A percentile compares a stretch with the other conserved stretches of the same genome.
Conservation (phyloP, 1,140 invertebrate species). For the Drosophila bocqueti region DNA sequence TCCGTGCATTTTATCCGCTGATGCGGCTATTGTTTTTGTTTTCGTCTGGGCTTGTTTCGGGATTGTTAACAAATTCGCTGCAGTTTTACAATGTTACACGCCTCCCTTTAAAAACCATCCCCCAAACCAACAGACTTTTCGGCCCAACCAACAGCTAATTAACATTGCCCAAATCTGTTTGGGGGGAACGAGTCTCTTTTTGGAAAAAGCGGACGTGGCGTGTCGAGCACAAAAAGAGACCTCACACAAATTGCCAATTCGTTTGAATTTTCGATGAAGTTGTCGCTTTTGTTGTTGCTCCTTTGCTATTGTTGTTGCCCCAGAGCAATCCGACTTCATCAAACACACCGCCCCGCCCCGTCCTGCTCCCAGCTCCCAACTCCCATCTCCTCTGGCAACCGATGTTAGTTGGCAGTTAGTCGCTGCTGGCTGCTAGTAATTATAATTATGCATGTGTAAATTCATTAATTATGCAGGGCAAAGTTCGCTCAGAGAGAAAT, state of each 20-base stretch:
- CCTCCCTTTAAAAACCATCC: slow-evolving; percentile 10
- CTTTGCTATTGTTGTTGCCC: slow-evolving; percentile 27
- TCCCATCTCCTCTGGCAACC: not conserved
- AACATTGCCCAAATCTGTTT: slow-evolving; percentile 50
- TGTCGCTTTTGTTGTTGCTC: slow-evolving; percentile 11
- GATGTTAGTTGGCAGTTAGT: slow-evolving; percentile 37
- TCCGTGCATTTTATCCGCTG: not conserved
- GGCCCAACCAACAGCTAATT: slow-evolving; percentile 54
- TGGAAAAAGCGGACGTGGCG: slow-evolving; percentile 17
- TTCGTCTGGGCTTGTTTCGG: slow-evolving; percentile 31
- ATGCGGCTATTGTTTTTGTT: slow-evolving; percentile 14
- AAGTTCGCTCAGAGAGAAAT: slow-evolving; percentile 31
- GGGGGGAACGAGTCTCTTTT: not conserved
- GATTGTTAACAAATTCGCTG: slow-evolving; percentile 66
- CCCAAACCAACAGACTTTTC: not conserved
- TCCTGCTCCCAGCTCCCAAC: not conserved
- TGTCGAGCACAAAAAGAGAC: slow-evolving; percentile 3
- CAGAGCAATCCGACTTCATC: slow-evolving; percentile 16
- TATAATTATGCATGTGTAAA: slow-evolving; percentile 52
- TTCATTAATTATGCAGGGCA: slow-evolving; percentile 48
- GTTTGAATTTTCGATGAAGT: slow-evolving; percentile 45
- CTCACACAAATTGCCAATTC: slow-evolving; percentile 45
- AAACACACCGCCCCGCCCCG: not conserved
- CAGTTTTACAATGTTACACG: slow-evolving; percentile 50
- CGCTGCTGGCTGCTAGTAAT: slow-evolving; percentile 39